Base-by-base conservation (phyloP, 2,797 vertebrate genomes). In the Hypotaenidia philippensis region DNA sequence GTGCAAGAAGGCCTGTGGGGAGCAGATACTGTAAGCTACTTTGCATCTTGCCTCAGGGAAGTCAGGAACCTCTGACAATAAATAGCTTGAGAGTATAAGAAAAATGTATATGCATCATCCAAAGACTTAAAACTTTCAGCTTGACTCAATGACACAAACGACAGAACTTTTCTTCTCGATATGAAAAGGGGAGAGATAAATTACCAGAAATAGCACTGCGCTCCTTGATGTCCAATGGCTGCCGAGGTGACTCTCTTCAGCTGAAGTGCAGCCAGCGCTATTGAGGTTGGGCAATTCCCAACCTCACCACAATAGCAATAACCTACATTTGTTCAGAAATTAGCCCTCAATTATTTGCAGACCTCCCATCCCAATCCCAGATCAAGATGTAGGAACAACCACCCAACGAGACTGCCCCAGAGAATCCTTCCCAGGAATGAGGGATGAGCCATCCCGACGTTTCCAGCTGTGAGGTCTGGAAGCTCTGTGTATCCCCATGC, bases 41-140 rank as follows among this genome's bases (percentile, higher is more conserved):
- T 96, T 44, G 40, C 71, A 78, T 60, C 13, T 86, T 52, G 50
- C 59, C 75, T 89, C 70, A 83, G 80, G 68, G 61, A 81, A 63
- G 6, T 20, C 75, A 68, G 83, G 72, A 90, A 69, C 32, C 4
- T 34, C 70, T 96, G 95, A 93, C 26, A 95, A 85, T 69, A 95
- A 96, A 89, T 26, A 91, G 70, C 65, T 5, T 8, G 61, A 83
- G 64, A 85, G 95, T 86, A 69, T 44, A 13, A 93, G 93, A 96
- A 97, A 95, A 96, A 89, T 10, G 47, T 81, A 57, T 13, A 31
- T 49, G 21, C 52, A 71, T 44, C 18, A 61, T 86, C 77, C 94
- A 90, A 80, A 91, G 80, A 47, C 79, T 94, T 94, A 76, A 93
- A n/a, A 82, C 66, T 98, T 95, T 93, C 96, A 18, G 53, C 97